Evolutionary conservation across 2,113 vertebrate genomes (phyloP).

Genomic region (Sylvia atricapilla): DNA sequence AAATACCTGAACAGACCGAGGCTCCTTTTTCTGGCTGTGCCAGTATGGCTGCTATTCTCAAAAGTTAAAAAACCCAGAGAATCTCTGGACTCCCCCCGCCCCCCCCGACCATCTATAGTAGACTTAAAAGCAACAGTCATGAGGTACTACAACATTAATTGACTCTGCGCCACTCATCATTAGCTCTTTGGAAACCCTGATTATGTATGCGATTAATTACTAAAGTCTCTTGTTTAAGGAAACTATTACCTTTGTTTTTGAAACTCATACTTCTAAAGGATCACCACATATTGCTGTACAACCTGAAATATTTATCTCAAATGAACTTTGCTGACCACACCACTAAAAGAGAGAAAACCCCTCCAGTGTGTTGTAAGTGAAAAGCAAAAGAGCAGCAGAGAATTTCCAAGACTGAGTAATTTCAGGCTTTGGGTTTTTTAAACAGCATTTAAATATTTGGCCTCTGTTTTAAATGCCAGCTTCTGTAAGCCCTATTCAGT

Average conservation of each 20-base stretch:
- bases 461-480: constrained; percentile 8
- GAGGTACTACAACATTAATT: background rate
- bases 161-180: background rate
- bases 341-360: constrained; percentile 53
- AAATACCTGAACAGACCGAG: background rate
- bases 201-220: background rate
- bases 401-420: constrained; percentile 72
- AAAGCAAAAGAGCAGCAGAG: constrained; percentile 65
- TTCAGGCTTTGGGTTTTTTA: constrained; percentile 36
- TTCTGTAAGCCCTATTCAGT: constrained; percentile 3
- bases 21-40: background rate
- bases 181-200: background rate
- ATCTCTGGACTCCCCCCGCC: background rate
- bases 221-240: background rate
- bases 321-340: constrained; percentile 53
- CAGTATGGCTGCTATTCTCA: background rate
- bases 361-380: constrained; percentile 32
- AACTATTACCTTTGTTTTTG: background rate
- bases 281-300: background rate
- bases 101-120: background rate
- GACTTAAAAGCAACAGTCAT: background rate
- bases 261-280: background rate
- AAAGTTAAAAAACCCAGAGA: background rate
- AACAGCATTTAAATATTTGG: constrained; percentile 29
- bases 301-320: constrained; percentile 41